Evolutionary conservation across 2,888 invertebrate genomes (phyloP), one percentile per base, ranked within the genome.

Genomic region (Arrhopalites spinosus): DNA sequence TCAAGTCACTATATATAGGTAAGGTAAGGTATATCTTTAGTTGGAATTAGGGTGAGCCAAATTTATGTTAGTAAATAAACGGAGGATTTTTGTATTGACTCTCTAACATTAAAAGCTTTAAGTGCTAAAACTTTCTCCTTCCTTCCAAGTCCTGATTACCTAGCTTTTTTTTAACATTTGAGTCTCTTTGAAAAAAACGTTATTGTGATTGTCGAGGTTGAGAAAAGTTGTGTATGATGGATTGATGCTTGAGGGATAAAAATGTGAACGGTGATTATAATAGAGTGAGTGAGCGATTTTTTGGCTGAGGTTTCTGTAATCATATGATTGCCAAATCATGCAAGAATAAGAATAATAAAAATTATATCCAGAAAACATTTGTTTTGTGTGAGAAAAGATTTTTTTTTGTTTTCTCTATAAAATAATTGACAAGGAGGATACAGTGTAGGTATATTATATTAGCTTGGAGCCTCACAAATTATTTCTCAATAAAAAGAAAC

Each of bases 51-150:
- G 36, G 63, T 63, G 3, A 63, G 36, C 13, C 30, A 30, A 69
- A 69, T 30, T 69, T 53, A 53, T 56, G 30, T 29, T 53, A 29
- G 69, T 69, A 53, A 30, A 56, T 69, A 53, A 13, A 63, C 20
- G n/a, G 27, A 23, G n/a, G 53, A 47, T 5, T 53, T 56, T 69
- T 15, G 25, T 30, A 25, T 30, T 30, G 1, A 50, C 29, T 47
- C 29, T 66, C n/a, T n/a, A 29, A 45, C 45, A 67, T 45, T 69
- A 43, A 50, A 17, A 56, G 36, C 25, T 36, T 70, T 61, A 71
- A 71, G 43, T 43, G 56, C 43, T 61, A n/a, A 71, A 59, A 61
- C 61, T 71, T 61, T 71, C 71, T 71, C 61, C 61, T 45, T 17
- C 25, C 36, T 59, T 71, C 59, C 43, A 59, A 43, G 13, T 59